Conservation (phyloP, 2,888 invertebrate species). For the Sinodicranocentrus sp. region DNA sequence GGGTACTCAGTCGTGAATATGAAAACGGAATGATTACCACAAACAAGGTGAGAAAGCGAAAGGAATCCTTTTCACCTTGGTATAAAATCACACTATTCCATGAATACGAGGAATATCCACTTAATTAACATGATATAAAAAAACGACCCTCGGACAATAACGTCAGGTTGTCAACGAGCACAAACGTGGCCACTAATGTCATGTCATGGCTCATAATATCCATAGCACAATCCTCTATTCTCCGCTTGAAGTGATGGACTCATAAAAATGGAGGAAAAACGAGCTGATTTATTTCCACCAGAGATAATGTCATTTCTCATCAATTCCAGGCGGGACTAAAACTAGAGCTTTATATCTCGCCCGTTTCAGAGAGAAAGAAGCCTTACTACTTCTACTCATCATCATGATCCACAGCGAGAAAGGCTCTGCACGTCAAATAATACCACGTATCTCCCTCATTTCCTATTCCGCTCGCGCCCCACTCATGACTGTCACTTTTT, state of each 20-base stretch:
- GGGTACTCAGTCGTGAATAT: too few species aligned
- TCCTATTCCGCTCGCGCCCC: slow-evolving; percentile 47
- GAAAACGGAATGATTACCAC: background rate
- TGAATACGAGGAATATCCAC: slow-evolving; percentile 17
- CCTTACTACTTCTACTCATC: background rate
- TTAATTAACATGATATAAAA: slow-evolving; percentile 56
- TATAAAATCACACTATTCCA: too few species aligned
- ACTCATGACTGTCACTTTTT: slow-evolving; percentile 65
- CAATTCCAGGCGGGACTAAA: slow-evolving; percentile 58
- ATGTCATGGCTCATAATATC: background rate
- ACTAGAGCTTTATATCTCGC: background rate
- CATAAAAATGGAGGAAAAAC: slow-evolving; percentile 23
- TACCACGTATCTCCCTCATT: slow-evolving; percentile 34
- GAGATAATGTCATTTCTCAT: slow-evolving; percentile 65
- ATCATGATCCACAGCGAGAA: background rate
- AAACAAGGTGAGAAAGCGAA: slow-evolving; percentile 17
- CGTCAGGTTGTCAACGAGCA: slow-evolving; percentile 29
- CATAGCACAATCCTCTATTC: background rate
- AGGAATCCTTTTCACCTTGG: too few species aligned
- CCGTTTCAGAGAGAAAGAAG: background rate
- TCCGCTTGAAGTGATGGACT: slow-evolving; percentile 17
- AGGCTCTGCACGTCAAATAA: background rate
- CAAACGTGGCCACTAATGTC: slow-evolving; percentile 13
- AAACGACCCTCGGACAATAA: slow-evolving; percentile 11
- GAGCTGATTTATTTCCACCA: slow-evolving; percentile 62